phyloP scores from a whole-genome alignment of 1,140 invertebrate genomes.

The Ceratosolen solmsi region DNA sequence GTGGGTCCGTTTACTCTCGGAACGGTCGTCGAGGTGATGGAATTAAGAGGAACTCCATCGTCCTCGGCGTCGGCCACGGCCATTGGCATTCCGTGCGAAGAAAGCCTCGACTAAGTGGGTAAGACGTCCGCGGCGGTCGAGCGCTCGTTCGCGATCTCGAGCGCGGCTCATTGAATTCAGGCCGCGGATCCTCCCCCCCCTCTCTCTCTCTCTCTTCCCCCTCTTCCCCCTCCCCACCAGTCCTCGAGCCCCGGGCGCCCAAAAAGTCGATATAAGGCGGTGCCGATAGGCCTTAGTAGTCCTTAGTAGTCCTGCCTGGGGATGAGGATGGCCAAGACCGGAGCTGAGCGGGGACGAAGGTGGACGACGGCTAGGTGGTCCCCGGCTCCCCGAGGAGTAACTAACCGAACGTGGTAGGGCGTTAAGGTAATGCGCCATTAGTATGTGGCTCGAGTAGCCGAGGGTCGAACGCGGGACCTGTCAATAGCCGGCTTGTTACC shows the following conservation, averaged over 20 bases:
- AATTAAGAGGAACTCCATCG: background rate
- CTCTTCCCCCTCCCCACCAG: background rate
- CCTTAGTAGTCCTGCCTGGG: no score
- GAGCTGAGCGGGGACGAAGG: background rate
- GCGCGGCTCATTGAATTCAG: background rate
- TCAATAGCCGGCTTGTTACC: conserved; percentile 56
- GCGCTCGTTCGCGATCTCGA: background rate
- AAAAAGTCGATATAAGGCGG: conserved; percentile 48
- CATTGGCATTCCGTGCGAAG: background rate
- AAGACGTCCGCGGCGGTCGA: background rate
- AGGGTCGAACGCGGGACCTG: conserved; percentile 33
- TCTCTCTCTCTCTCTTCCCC: no score
- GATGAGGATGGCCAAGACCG: background rate
- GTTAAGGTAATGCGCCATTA: conserved; percentile 51
- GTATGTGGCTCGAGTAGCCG: conserved; percentile 49
- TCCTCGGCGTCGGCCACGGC: background rate
- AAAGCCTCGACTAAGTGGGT: background rate
- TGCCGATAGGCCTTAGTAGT: no score
- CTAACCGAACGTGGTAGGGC: conserved; percentile 49
- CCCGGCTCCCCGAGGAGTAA: conserved; percentile 42
- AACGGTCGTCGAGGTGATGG: background rate
- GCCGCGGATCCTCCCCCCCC: background rate
- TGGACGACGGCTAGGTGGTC: background rate
- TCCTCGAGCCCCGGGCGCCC: background rate
- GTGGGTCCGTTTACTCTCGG: background rate